Base-by-base conservation (phyloP, 2,888 invertebrate species). In the Thyatira batis region DNA sequence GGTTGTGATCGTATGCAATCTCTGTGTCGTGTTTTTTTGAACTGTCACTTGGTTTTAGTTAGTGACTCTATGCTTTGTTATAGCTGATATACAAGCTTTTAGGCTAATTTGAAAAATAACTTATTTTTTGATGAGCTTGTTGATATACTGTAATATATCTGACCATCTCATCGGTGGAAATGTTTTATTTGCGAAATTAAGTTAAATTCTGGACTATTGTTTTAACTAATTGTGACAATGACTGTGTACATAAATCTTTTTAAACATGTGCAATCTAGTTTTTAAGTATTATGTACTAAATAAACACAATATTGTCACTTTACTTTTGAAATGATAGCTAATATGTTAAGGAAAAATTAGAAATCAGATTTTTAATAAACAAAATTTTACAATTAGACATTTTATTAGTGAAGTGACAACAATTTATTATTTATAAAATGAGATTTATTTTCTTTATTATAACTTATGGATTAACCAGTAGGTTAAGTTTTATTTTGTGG, bases 1-100 rank as follows among this genome's bases (percentile, higher is more conserved):
- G 87, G 87, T 87, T 88, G 87, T 87, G 88, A 88, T 73, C 67
- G 69, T 73, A 67, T 62, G 68, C 69, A 70, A 74, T 78, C 71
- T 73, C 71, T 69, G 70, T 73, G 70, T 73, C 60, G 54, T 67
- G 55, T 54, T 58, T 58, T 53, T 17, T 17, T 39, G 39, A 39
- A 39, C 39, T n/a, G n/a, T n/a, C n/a, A n/a, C n/a, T n/a, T n/a
- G n/a, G n/a, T 39, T 39, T 8, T n/a, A 17, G 8, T 17, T 17
- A 39, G 39, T 17, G 17, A 39, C 13, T 39, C 17, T 13, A 33
- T 33, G 33, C 33, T 33, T 33, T 33, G 6, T 33, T 33, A 33
- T 33, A 13, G 13, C 33, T 33, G 13, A 33, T 33, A 33, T 33
- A 33, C 39, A 11, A 17, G 39, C 39, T 39, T 39, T 17, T 39